Percentiles rank a stretch among this genome's conserved stretches.
Conservation (phyloP, 2,113 vertebrate genomes). For the Pteronura brasiliensis region DNA sequence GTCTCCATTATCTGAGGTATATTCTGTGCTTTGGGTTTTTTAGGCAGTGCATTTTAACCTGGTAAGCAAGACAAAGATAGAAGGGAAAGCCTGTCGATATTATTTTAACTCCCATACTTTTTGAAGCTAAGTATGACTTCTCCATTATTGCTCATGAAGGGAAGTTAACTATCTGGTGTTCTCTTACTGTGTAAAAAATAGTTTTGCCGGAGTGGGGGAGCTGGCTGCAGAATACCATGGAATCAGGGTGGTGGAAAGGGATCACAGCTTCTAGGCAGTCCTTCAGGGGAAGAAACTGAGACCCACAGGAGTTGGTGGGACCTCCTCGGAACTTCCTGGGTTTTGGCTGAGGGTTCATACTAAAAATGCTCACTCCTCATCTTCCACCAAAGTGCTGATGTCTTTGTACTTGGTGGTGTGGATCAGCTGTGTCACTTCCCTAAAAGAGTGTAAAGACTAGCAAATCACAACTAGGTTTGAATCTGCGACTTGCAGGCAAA, state of each 20-base stretch:
- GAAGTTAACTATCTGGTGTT: constrained; percentile 17
- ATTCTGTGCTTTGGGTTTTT: neutral
- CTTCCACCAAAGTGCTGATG: neutral
- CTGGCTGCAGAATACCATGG: neutral
- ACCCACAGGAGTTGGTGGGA: neutral
- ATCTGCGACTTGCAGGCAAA: neutral
- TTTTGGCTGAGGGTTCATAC: neutral
- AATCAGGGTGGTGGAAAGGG: neutral
- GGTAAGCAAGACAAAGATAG: neutral
- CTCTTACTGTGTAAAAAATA: neutral
- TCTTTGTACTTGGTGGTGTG: neutral
- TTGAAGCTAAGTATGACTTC: neutral
- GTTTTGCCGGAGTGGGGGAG: neutral
- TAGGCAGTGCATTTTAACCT: neutral
- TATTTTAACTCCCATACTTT: neutral
- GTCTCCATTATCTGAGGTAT: neutral
- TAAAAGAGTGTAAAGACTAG: neutral
- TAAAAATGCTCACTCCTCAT: neutral
- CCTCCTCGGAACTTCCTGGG: neutral
- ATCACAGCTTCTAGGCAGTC: neutral
- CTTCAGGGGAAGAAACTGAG: neutral
- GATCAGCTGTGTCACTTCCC: neutral
- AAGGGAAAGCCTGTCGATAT: neutral
- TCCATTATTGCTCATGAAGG: neutral
- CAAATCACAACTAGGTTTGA: neutral